Evolutionary conservation across 2,113 vertebrate species (phyloP), one percentile per base, ranked within the genome.

Genomic region (Phoxinus phoxinus): DNA sequence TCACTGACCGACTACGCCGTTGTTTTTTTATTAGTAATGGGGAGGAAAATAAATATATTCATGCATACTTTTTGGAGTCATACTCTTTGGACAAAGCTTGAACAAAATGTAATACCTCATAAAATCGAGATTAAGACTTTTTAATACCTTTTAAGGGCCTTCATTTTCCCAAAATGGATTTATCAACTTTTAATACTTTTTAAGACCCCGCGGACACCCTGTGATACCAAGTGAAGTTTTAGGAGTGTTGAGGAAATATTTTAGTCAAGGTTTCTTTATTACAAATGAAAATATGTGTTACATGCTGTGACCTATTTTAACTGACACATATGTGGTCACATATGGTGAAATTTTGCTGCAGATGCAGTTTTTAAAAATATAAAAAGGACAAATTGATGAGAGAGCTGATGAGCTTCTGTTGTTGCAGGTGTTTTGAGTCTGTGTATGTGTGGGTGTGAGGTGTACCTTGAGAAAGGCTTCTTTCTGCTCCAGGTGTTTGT

Each of bases 401-500:
- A 30, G 27, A 56, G n/a, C 30, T 46, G 81, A 19, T 61, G 67
- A 37, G 78, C 23, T 46, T 80, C 15, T 75, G 30, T 53, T 30
- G 56, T 27, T 51, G 74, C 35, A 37, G 44, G 15, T 69, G 74
- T 46, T 21, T 41, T 67, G 19, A 48, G 61, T 81, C 41, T 65
- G 59, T 48, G 23, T 23, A 21, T 71, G n/a, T 81, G 17, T 44
- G 9, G 53, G 61, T 77, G 35, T 61, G 23, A 69, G 77, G 74
- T 46, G 63, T 73, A 95, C 95, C 94, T 95, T 95, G 3, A 95
- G 96, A 89, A 99, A 99, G 32, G 98, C 98, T 89, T 99, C 98
- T 88, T 99, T 99, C 93, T 99, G 98, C 84, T 99, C 98, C 95
- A 99, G 93, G 90, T 99, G 98, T 93, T 99, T 99, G 95, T 94